Evolutionary conservation across 1,140 invertebrate species (phyloP).

Genomic region (Paraescarpia echinospica): DNA sequence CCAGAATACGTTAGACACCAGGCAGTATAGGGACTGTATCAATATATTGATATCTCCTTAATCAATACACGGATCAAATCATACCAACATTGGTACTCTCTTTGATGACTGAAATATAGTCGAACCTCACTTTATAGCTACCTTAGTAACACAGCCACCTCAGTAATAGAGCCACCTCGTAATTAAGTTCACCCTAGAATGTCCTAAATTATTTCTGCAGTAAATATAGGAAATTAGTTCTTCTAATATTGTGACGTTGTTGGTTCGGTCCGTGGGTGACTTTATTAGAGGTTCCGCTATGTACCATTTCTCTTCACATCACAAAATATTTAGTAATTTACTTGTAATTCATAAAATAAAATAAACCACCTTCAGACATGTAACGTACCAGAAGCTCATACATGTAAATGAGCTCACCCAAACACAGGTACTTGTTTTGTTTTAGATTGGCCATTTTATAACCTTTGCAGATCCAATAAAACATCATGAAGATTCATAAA

Average conservation of each 20-base stretch:
- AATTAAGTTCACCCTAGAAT: too few species aligned
- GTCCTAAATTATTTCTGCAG: too few species aligned
- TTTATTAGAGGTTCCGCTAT: neutral
- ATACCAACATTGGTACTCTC: neutral
- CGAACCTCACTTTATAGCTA: too few species aligned
- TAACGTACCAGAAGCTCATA: neutral
- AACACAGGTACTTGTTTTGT: neutral
- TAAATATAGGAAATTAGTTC: too few species aligned
- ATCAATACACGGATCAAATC: neutral
- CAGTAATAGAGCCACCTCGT: too few species aligned
- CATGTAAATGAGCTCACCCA: neutral
- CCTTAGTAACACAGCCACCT: too few species aligned
- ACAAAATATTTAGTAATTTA: too few species aligned
- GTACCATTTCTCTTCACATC: too few species aligned
- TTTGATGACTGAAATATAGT: too few species aligned
- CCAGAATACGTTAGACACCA: neutral
- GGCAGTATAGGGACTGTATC: neutral
- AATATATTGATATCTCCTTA: neutral
- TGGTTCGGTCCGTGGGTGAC: neutral
- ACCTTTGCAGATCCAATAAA: neutral
- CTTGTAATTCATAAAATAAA: neutral
- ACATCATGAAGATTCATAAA: neutral
- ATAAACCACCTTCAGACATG: neutral
- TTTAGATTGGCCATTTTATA: neutral
- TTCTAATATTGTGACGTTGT: too few species aligned